Percentiles rank a stretch among this genome's conserved stretches.
phyloP scores from a whole-genome alignment of 2,888 invertebrate species.

The Eudemis profundana region DNA sequence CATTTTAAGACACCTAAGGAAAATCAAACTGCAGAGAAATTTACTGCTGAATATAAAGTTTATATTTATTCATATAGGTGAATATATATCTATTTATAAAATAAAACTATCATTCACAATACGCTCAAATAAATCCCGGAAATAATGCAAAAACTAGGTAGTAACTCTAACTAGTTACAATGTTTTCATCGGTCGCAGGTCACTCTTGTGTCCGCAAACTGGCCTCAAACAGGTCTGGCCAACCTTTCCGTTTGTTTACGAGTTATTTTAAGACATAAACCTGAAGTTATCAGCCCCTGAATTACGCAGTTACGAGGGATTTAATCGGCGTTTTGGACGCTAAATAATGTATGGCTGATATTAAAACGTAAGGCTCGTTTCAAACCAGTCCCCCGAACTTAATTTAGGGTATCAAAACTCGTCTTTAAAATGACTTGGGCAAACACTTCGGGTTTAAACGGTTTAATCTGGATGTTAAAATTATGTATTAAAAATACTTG shows the following conservation, averaged over 20 bases:
- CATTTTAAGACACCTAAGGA: no score
- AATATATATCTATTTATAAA: no score
- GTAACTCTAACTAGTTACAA: neutral
- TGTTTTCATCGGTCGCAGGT: constrained; percentile 33
- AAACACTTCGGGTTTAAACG: no score
- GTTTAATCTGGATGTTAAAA: no score
- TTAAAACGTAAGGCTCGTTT: constrained; percentile 17
- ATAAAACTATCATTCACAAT: no score
- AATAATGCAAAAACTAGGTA: neutral
- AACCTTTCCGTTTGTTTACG: constrained; percentile 72
- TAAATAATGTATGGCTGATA: neutral
- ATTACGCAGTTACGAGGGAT: constrained; percentile 47
- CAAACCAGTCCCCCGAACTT: constrained; percentile 3
- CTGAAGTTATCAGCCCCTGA: constrained; percentile 50
- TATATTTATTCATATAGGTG: neutral
- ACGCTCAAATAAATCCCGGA: no score
- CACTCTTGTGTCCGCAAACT: constrained; percentile 44
- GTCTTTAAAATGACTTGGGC: neutral
- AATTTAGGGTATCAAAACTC: neutral
- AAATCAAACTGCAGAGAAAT: no score
- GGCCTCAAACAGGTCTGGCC: constrained; percentile 64
- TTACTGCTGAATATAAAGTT: no score
- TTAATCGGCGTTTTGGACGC: constrained; percentile 12
- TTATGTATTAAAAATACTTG: no score
- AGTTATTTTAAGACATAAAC: constrained; percentile 70